Evolutionary conservation across 2,113 vertebrate genomes (phyloP).

Genomic region (Bubalus kerabau): DNA sequence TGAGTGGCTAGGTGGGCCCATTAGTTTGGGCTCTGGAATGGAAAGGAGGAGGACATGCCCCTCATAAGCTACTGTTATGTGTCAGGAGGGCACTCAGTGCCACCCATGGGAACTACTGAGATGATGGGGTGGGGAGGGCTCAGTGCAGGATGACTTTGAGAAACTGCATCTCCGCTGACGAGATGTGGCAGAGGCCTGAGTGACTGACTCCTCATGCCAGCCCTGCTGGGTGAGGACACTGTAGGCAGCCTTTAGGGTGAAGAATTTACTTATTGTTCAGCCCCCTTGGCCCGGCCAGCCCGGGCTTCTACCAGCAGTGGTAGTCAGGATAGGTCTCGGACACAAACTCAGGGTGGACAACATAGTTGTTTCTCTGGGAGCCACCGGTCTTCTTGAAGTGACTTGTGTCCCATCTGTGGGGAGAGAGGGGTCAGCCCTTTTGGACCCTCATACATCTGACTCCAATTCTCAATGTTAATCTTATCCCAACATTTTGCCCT

Average conservation of each 20-base stretch:
- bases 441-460: background rate
- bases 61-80: background rate
- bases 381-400: conserved; percentile 69
- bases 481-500: background rate
- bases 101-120: background rate
- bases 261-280: conserved; percentile 57
- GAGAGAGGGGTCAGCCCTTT: conserved; percentile 23
- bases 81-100: background rate
- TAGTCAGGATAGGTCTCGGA: conserved; percentile 51
- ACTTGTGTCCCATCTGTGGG: conserved; percentile 75
- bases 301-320: conserved; percentile 22
- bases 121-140: background rate
- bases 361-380: conserved; percentile 62
- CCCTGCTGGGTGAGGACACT: background rate
- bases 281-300: background rate
- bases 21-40: background rate
- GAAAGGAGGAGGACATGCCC: background rate
- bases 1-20: background rate
- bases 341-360: conserved; percentile 71
- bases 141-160: background rate
- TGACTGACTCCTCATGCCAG: background rate
- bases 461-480: background rate
- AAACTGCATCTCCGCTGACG: background rate
- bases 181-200: background rate
- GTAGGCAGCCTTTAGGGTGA: background rate